These are phyloP conservation scores for Drosophila teissieri DNA, from an alignment of 1,140 invertebrate genomes.

Conservation along the genomic window DNA sequence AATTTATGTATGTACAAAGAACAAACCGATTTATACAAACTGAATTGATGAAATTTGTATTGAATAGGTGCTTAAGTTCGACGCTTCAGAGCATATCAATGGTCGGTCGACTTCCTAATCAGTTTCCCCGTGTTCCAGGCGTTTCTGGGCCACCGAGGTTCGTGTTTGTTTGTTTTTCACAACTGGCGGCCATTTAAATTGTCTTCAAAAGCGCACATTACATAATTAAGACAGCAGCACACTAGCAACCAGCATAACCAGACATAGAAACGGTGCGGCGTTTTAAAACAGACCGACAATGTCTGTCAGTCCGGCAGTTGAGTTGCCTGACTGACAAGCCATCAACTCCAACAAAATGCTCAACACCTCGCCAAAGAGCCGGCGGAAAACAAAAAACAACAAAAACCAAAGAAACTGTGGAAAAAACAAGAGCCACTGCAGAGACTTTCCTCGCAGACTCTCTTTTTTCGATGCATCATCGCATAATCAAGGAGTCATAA, in stretches of 20 bases:
- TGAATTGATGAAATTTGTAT: too few species aligned
- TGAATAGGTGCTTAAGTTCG: too few species aligned
- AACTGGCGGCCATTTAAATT: constrained; percentile 73
- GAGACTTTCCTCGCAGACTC: constrained; percentile 26
- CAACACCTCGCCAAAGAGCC: constrained; percentile 63
- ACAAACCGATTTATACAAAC: too few species aligned
- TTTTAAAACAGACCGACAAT: constrained; percentile 36
- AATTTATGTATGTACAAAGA: too few species aligned
- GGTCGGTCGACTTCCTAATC: constrained; percentile 28
- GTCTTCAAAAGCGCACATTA: constrained; percentile 78
- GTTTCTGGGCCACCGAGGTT: constrained; percentile 54
- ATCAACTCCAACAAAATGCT: constrained; percentile 75
- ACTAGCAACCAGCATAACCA: constrained; percentile 30
- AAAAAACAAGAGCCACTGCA: background rate
- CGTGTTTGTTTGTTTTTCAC: constrained; percentile 80
- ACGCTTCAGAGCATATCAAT: constrained; percentile 19
- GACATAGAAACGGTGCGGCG: constrained; percentile 26
- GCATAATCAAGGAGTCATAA: constrained; percentile 83
- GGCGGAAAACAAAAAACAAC: constrained; percentile 7
- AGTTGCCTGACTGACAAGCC: constrained; percentile 68
- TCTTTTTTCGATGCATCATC: constrained; percentile 78
- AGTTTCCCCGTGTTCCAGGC: constrained; percentile 24
- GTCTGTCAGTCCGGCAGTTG: constrained; percentile 43
- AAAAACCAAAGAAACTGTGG: constrained; percentile 7
- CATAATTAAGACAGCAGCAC: constrained; percentile 79